phyloP scores from a whole-genome alignment of 2,113 vertebrate species.

The Tringa solitaria region DNA sequence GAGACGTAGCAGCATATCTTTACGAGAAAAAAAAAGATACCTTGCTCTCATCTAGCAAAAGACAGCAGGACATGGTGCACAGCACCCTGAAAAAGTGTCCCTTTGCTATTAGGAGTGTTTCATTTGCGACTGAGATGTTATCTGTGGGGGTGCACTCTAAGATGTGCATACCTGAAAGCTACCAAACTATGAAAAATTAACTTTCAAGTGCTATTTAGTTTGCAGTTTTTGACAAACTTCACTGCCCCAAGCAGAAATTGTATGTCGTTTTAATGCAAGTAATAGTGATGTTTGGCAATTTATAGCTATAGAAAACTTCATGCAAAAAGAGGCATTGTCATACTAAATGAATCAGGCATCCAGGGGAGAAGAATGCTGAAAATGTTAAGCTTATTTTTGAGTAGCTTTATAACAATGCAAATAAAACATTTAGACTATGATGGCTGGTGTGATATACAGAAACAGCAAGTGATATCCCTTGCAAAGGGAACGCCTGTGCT shows the following conservation, averaged over 20 bases:
- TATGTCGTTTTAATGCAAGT: fast-evolving
- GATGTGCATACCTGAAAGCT: neutral
- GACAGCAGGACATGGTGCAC: neutral
- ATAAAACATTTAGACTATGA: neutral
- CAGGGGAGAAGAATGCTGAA: neutral
- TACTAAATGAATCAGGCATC: neutral
- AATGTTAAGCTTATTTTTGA: neutral
- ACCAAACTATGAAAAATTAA: neutral
- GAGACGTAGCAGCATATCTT: neutral
- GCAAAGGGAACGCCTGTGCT: neutral
- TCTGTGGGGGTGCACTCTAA: neutral
- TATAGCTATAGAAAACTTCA: neutral
- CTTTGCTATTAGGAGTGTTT: neutral
- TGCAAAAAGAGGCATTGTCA: neutral
- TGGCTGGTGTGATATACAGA: neutral
- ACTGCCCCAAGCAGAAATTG: neutral
- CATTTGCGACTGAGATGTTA: neutral
- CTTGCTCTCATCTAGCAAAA: neutral
- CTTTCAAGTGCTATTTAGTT: neutral
- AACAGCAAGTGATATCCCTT: neutral
- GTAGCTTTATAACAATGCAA: neutral
- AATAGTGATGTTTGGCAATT: neutral
- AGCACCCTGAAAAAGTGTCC: neutral
- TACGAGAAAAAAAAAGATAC: too few relatives aligned
- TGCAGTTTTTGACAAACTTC: neutral